phyloP scores from a whole-genome alignment of 2,113 vertebrate genomes.

The Entelurus aequoreus region DNA sequence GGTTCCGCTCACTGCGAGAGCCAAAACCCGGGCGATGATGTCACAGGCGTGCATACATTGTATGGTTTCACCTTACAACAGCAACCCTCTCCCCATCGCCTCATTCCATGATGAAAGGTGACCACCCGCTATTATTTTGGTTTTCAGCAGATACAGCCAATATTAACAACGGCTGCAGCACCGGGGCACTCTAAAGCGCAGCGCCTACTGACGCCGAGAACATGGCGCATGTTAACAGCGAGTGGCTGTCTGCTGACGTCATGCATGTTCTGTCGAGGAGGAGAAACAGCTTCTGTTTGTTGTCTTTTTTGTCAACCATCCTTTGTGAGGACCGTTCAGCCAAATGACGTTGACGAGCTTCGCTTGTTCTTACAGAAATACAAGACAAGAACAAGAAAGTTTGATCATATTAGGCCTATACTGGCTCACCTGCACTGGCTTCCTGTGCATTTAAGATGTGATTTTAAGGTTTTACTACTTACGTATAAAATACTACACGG shows the following conservation, averaged over 20 bases:
- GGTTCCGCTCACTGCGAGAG: slow-evolving; percentile 55
- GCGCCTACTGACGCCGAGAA: slow-evolving; percentile 53
- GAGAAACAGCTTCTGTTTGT: slow-evolving; percentile 64
- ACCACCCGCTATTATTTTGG: slow-evolving; percentile 72
- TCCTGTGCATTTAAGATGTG: no score
- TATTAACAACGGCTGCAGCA: slow-evolving; percentile 57
- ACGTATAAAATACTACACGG: no score
- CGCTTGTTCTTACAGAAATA: neutral
- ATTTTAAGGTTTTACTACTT: no score
- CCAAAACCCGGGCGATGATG: slow-evolving; percentile 61
- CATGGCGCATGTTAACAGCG: slow-evolving; percentile 59
- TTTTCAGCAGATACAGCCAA: slow-evolving; percentile 68
- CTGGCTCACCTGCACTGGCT: no score
- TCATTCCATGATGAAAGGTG: slow-evolving; percentile 71
- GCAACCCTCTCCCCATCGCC: slow-evolving; percentile 58
- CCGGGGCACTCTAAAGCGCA: slow-evolving; percentile 35
- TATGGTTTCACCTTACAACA: slow-evolving; percentile 60
- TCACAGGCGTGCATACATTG: slow-evolving; percentile 42
- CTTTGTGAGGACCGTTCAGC: slow-evolving; percentile 19
- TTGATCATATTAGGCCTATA: no score
- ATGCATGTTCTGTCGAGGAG: slow-evolving; percentile 39
- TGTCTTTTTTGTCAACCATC: slow-evolving; percentile 59
- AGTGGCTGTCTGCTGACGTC: slow-evolving; percentile 55
- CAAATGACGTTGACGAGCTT: slow-evolving; percentile 37
- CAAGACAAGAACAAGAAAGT: no score